Conservation (phyloP, 1,140 invertebrate species). For the Euura lappo region DNA sequence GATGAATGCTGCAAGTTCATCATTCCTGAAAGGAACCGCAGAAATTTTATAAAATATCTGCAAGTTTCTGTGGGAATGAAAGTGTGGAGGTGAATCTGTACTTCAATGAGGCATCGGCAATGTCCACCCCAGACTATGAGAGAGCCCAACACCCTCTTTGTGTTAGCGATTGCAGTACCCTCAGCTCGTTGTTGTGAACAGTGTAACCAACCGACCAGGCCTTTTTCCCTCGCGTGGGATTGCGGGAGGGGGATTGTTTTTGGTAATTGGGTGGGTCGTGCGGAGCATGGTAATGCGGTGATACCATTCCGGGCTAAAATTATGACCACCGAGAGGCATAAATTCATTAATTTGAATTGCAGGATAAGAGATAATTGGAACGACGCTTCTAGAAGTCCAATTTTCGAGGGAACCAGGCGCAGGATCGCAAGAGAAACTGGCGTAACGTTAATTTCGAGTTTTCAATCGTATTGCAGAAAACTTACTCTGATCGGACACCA, state of each 20-base stretch:
- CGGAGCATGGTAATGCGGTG: conserved; percentile 32
- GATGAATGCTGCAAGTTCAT: background rate
- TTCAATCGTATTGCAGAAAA: no score
- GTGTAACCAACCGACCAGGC: background rate
- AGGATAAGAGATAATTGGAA: conserved; percentile 24
- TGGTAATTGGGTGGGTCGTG: conserved; percentile 38
- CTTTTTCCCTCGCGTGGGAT: background rate
- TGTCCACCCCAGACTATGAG: background rate
- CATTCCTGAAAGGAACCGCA: background rate
- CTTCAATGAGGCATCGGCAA: background rate
- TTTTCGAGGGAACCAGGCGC: background rate
- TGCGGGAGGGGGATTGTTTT: conserved; percentile 30
- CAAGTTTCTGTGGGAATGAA: no score
- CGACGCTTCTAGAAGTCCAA: conserved; percentile 3
- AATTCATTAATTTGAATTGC: conserved; percentile 40
- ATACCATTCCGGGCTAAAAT: conserved; percentile 28
- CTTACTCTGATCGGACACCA: no score
- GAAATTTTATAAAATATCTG: no score
- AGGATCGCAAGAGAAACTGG: background rate
- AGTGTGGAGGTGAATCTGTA: background rate
- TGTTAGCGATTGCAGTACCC: background rate
- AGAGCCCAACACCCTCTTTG: background rate
- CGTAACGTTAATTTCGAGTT: background rate
- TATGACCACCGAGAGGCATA: conserved; percentile 32
- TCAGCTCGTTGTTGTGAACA: conserved; percentile 1